Evolutionary conservation across 2,888 invertebrate species (phyloP).

Genomic region (Mellilla xanthometata): DNA sequence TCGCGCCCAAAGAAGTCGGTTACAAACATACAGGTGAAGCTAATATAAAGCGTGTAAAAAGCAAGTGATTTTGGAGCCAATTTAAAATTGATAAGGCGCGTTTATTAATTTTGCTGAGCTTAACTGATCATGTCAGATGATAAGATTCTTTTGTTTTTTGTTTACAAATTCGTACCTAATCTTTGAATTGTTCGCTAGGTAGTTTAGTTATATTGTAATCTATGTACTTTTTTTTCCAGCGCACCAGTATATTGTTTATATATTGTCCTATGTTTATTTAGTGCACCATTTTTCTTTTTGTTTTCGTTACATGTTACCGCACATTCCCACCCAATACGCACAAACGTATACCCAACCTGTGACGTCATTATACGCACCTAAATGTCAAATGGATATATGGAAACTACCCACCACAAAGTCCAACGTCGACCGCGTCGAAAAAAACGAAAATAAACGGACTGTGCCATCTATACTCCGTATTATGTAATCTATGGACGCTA

Average conservation of each 20-base stretch:
- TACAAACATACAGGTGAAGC: too few relatives aligned
- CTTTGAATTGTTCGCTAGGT: too few relatives aligned
- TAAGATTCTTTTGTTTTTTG: too few relatives aligned
- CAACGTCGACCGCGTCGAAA: constrained; percentile 80
- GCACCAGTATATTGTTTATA: constrained; percentile 33
- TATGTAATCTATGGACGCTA: constrained; percentile 43
- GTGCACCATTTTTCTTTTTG: constrained; percentile 81
- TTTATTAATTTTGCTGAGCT: too few relatives aligned
- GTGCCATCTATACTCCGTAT: constrained; percentile 18
- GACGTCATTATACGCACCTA: constrained; percentile 53
- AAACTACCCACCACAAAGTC: constrained; percentile 73
- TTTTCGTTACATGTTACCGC: constrained; percentile 81
- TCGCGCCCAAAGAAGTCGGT: too few relatives aligned
- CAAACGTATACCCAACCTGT: constrained; percentile 51
- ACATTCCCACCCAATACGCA: constrained; percentile 74
- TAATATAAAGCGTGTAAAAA: too few relatives aligned
- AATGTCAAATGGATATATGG: constrained; percentile 68
- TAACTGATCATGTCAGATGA: too few relatives aligned
- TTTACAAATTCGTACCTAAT: too few relatives aligned
- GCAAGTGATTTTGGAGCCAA: too few relatives aligned
- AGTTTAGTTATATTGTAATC: too few relatives aligned
- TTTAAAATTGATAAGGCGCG: too few relatives aligned
- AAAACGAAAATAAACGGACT: constrained; percentile 74
- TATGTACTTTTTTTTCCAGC: constrained; percentile 40
- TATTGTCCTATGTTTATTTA: constrained; percentile 69